Conservation (phyloP, 2,113 vertebrate species). For the Heterocephalus glaber region DNA sequence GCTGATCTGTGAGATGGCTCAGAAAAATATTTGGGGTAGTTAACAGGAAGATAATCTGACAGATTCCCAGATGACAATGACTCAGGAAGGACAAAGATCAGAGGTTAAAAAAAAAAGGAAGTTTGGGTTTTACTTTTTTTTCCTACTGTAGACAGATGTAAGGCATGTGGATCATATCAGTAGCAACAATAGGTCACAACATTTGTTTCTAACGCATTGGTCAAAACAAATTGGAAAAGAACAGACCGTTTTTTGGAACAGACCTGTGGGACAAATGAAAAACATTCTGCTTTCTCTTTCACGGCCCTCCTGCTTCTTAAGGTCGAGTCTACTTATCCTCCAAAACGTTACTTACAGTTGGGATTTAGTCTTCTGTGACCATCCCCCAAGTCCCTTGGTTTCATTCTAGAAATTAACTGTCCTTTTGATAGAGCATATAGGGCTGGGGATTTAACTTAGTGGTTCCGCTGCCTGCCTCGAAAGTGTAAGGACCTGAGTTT, state of each 20-base stretch:
- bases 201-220: not conserved
- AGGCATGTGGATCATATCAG: not conserved
- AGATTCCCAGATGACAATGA: not conserved
- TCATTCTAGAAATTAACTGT: not conserved
- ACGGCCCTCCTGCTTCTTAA: not conserved
- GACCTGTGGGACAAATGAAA: not conserved
- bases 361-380: not conserved
- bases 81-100: not conserved
- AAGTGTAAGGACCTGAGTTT: too few species aligned
- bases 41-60: not conserved
- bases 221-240: not conserved
- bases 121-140: not conserved
- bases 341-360: not conserved
- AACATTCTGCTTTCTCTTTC: not conserved
- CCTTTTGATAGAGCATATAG: too few species aligned
- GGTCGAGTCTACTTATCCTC: not conserved
- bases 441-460: too few species aligned
- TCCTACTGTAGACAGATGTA: not conserved
- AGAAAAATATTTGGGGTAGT: not conserved
- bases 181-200: not conserved
- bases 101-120: not conserved
- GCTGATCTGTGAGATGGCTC: not conserved
- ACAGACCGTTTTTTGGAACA: not conserved
- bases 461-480: too few species aligned
- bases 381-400: not conserved